phyloP scores from a whole-genome alignment of 2,797 vertebrate genomes.

The Ptychadena robeensis region DNA sequence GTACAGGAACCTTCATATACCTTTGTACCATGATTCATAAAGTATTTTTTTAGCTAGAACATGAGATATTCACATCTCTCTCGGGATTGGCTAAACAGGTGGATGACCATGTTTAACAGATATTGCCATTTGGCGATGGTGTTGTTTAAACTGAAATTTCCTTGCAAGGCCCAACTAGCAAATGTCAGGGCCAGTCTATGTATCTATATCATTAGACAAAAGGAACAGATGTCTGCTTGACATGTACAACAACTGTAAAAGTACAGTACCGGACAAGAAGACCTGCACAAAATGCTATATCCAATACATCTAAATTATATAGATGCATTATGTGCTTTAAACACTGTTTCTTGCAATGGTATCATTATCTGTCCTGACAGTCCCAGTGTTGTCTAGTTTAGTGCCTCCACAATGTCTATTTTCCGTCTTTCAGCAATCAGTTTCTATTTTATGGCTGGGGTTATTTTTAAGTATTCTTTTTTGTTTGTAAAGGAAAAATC shows the following conservation, averaged over 20 bases:
- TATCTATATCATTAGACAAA: slow-evolving; percentile 18
- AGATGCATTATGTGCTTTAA: slow-evolving; percentile 41
- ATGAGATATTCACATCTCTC: not conserved
- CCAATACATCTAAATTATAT: slow-evolving; percentile 40
- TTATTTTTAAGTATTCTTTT: slow-evolving; percentile 52
- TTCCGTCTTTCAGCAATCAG: slow-evolving; percentile 30
- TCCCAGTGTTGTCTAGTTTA: slow-evolving; percentile 31
- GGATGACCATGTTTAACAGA: not conserved
- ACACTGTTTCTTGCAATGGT: slow-evolving; percentile 27
- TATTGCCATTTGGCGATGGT: not conserved
- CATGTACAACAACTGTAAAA: slow-evolving; percentile 25
- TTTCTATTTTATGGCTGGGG: slow-evolving; percentile 31
- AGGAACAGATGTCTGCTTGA: slow-evolving; percentile 17
- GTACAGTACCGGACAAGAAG: slow-evolving; percentile 24
- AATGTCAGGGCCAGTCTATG: slow-evolving; percentile 8
- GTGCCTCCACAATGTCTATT: slow-evolving; percentile 45
- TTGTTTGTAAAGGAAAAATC: slow-evolving; percentile 33
- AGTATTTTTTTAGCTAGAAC: too few species aligned
- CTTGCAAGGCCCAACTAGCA: not conserved
- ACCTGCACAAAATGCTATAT: slow-evolving; percentile 34
- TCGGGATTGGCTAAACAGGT: not conserved
- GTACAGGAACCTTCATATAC: not conserved
- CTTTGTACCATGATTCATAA: too few species aligned
- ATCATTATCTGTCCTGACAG: slow-evolving; percentile 47
- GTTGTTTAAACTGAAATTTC: not conserved